Percentiles rank a stretch among this genome's conserved stretches.
Conservation (phyloP, 1,140 invertebrate genomes). For the Cydia strobilella region DNA sequence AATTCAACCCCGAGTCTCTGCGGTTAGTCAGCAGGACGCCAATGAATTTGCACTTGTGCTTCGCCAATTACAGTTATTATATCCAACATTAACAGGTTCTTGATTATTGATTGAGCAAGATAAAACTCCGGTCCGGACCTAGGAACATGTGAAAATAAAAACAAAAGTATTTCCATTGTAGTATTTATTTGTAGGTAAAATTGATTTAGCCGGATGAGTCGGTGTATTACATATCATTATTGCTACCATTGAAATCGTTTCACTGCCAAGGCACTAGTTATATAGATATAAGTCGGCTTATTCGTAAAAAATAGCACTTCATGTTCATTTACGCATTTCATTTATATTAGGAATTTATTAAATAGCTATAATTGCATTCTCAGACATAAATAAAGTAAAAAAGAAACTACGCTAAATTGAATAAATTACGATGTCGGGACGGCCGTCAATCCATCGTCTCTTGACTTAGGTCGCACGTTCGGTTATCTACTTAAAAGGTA, state of each 20-base stretch:
- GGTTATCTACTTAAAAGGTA: slow-evolving; percentile 78
- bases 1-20: slow-evolving; percentile 19
- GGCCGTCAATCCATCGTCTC: slow-evolving; percentile 74
- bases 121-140: neutral
- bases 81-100: slow-evolving; percentile 5
- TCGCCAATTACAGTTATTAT: slow-evolving; percentile 9
- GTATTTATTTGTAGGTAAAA: slow-evolving; percentile 69
- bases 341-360: slow-evolving; percentile 69
- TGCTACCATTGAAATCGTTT: slow-evolving; percentile 53
- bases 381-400: slow-evolving; percentile 75
- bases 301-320: slow-evolving; percentile 62
- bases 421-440: slow-evolving; percentile 79
- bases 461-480: slow-evolving; percentile 79
- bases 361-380: slow-evolving; percentile 68
- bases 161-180: neutral
- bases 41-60: slow-evolving; percentile 16
- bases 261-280: slow-evolving; percentile 65
- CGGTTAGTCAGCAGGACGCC: slow-evolving; percentile 19
- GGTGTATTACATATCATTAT: slow-evolving; percentile 47
- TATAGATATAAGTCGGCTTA: slow-evolving; percentile 55
- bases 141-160: neutral
- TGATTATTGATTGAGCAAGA: slow-evolving; percentile 2
- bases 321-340: slow-evolving; percentile 53
- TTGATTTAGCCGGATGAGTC: slow-evolving; percentile 67
- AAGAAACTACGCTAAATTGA: slow-evolving; percentile 74